Percentiles rank a stretch among this genome's conserved stretches.
Conservation (phyloP, 2,797 vertebrate species). For the Anomalospiza imberbis region DNA sequence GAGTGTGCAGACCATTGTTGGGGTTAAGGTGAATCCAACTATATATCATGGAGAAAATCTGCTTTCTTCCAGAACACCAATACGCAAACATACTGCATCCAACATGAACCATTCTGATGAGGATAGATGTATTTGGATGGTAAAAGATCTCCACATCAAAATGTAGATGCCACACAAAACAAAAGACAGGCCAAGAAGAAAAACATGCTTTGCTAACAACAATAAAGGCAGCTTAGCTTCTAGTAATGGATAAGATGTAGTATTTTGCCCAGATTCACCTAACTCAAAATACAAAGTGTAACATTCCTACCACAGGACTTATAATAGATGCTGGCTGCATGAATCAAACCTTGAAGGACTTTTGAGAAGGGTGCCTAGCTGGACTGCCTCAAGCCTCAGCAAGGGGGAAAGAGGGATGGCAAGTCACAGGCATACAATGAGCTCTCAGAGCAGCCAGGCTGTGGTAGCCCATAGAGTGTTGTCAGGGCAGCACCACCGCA, state of each 20-base stretch:
- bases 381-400: background rate
- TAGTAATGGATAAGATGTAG: background rate
- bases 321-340: background rate
- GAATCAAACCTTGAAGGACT: background rate
- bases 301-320: background rate
- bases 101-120: background rate
- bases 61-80: background rate
- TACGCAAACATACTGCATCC: background rate
- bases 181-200: constrained; percentile 5
- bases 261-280: background rate
- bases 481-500: background rate
- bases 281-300: background rate
- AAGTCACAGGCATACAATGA: rapidly evolving
- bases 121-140: background rate
- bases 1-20: background rate
- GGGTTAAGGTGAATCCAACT: constrained; percentile 2
- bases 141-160: constrained; percentile 39
- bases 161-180: constrained; percentile 22
- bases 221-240: background rate
- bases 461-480: background rate
- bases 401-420: background rate
- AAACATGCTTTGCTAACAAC: constrained; percentile 17
- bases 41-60: background rate
- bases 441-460: background rate
- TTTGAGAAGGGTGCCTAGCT: background rate